Conservation (phyloP, 2,797 vertebrate species). For the Chelonia mydas region DNA sequence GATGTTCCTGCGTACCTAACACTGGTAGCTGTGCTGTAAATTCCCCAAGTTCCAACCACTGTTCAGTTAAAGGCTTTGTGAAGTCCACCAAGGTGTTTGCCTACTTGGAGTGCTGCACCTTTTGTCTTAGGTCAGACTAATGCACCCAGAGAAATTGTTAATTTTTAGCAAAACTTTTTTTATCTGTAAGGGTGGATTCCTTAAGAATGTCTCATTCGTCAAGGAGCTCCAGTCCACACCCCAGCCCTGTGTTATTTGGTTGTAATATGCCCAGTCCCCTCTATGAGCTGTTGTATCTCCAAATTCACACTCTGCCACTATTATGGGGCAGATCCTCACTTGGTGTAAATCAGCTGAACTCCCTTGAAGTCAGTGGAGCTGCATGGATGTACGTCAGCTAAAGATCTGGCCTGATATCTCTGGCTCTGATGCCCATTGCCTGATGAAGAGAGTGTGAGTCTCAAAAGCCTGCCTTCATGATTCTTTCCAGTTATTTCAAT, state of each 20-base stretch:
- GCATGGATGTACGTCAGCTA: not conserved
- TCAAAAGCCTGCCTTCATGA: constrained; percentile 33
- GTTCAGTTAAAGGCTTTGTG: constrained; percentile 56
- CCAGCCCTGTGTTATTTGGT: not conserved
- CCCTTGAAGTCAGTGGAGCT: not conserved
- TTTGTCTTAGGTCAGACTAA: constrained; percentile 19
- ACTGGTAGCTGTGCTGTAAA: constrained; percentile 47
- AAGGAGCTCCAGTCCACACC: not conserved
- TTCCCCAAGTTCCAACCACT: constrained; percentile 10
- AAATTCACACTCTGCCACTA: not conserved
- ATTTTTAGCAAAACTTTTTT: constrained; percentile 11
- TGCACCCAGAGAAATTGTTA: accelerated
- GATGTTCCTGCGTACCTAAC: constrained; percentile 40
- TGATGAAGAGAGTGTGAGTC: constrained; percentile 20
- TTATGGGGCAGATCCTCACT: not conserved
- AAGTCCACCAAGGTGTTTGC: constrained; percentile 34
- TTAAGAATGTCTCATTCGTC: not conserved
- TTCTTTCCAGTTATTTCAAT: constrained; percentile 56
- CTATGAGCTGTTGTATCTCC: not conserved
- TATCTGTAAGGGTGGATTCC: constrained; percentile 25
- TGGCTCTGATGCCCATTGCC: not conserved
- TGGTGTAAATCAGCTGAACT: not conserved
- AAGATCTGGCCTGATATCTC: constrained; percentile 56
- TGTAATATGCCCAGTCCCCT: not conserved
- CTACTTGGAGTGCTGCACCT: constrained; percentile 34